phyloP scores from a whole-genome alignment of 2,888 invertebrate species.

The Neocrepidodera transversa region DNA sequence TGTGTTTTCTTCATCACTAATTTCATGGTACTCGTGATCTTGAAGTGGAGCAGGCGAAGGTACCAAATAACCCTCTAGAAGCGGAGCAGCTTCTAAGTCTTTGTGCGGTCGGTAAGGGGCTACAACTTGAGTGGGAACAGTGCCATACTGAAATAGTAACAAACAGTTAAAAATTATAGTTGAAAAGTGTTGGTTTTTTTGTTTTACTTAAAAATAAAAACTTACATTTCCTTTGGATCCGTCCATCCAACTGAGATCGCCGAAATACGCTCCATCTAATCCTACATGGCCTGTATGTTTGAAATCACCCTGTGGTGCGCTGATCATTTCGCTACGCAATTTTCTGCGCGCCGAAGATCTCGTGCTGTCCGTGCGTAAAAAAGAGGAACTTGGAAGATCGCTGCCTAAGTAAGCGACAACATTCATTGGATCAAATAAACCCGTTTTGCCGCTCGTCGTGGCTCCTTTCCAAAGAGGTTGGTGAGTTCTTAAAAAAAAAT shows the following conservation, averaged over 20 bases:
- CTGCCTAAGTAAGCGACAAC: conserved; percentile 86
- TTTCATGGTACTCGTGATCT: conserved; percentile 84
- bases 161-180: conserved; percentile 15
- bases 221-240: conserved; percentile 62
- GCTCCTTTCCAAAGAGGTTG: conserved; percentile 90
- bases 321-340: conserved; percentile 91
- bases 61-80: conserved; percentile 61
- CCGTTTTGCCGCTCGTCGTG: conserved; percentile 87
- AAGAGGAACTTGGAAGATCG: conserved; percentile 69
- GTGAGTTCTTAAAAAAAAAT: conserved; percentile 62
- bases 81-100: conserved; percentile 75
- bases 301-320: conserved; percentile 94
- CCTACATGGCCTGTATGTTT: conserved; percentile 97
- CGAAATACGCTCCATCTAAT: conserved; percentile 95
- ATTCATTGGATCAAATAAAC: conserved; percentile 88
- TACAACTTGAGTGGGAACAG: conserved; percentile 87
- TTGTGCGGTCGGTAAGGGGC: conserved; percentile 89
- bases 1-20: conserved; percentile 77
- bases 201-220: too few relatives aligned
- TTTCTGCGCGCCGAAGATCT: conserved; percentile 69
- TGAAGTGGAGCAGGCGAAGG: conserved; percentile 58
- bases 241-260: conserved; percentile 83
- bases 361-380: conserved; percentile 67
- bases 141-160: conserved; percentile 73
- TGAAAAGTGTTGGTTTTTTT: too few relatives aligned